Percentiles rank a stretch among this genome's conserved stretches.
Conservation (phyloP, 2,888 invertebrate species). For the Pandemis corylana region DNA sequence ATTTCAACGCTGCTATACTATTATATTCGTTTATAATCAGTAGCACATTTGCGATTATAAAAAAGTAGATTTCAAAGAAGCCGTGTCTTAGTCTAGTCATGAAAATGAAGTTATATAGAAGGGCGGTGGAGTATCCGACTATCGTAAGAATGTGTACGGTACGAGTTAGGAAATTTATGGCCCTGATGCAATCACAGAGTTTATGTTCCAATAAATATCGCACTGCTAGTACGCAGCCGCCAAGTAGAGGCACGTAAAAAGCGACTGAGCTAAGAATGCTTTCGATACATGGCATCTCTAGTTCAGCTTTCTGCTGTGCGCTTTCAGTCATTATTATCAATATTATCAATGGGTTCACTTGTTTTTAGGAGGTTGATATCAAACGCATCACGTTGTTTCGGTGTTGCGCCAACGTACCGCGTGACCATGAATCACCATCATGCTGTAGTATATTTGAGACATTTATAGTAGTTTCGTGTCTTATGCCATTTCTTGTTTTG, state of each 20-base stretch:
- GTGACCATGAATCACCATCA: neutral
- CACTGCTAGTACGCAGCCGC: neutral
- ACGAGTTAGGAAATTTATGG: slow-evolving; percentile 52
- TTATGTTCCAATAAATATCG: neutral
- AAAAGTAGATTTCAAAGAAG: slow-evolving; percentile 52
- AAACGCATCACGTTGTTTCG: neutral
- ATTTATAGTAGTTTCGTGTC: neutral
- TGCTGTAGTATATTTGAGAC: neutral
- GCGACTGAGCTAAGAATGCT: neutral
- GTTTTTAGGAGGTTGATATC: slow-evolving; percentile 41
- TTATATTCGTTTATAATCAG: slow-evolving; percentile 58
- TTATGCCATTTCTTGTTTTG: neutral
- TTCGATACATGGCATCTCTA: neutral
- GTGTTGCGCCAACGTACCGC: neutral
- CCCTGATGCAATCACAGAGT: slow-evolving; percentile 38
- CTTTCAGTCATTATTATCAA: neutral
- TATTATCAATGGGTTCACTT: neutral
- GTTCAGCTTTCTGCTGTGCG: neutral
- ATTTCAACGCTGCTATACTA: slow-evolving; percentile 45
- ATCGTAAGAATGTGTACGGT: slow-evolving; percentile 53
- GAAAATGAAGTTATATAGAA: slow-evolving; percentile 49
- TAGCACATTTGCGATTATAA: slow-evolving; percentile 56
- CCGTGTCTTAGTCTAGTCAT: slow-evolving; percentile 44
- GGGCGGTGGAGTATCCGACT: slow-evolving; percentile 49
- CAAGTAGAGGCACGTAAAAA: neutral